phyloP scores from a whole-genome alignment of 2,113 vertebrate species.

The Brachypodius melanocephalos region DNA sequence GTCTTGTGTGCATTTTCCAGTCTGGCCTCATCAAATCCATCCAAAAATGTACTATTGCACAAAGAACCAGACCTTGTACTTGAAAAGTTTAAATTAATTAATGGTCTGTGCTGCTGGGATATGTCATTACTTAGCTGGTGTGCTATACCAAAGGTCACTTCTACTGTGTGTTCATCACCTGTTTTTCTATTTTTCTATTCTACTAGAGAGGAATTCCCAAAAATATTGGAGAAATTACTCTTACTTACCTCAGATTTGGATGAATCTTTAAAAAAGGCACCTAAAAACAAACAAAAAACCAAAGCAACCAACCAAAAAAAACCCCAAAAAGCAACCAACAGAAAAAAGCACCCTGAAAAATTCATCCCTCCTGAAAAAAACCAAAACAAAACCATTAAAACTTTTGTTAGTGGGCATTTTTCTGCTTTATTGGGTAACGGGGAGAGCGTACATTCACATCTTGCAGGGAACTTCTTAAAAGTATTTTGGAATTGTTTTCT shows the following conservation, averaged over 20 bases:
- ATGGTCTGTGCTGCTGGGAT: neutral
- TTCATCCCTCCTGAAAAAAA: neutral
- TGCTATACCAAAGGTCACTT: constrained; percentile 15
- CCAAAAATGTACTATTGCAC: neutral
- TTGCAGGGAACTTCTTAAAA: neutral
- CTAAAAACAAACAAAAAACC: neutral
- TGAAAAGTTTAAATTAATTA: constrained; percentile 46
- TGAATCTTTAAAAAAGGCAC: neutral
- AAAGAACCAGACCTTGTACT: neutral
- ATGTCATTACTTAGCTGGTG: constrained; percentile 19
- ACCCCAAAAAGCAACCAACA: neutral
- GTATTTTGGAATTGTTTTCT: neutral
- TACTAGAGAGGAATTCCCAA: neutral
- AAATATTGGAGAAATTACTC: neutral
- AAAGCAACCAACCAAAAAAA: neutral
- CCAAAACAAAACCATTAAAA: neutral
- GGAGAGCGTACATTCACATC: neutral
- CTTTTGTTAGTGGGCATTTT: neutral
- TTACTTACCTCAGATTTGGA: neutral
- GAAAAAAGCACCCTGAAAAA: neutral
- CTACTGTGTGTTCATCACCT: neutral
- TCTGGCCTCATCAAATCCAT: neutral
- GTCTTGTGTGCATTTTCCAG: neutral
- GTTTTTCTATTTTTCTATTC: neutral
- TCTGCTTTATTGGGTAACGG: neutral